Evolutionary conservation across 1,140 invertebrate genomes (phyloP), one percentile per base, ranked within the genome.

Genomic region (Atopsyche davidsoni): DNA sequence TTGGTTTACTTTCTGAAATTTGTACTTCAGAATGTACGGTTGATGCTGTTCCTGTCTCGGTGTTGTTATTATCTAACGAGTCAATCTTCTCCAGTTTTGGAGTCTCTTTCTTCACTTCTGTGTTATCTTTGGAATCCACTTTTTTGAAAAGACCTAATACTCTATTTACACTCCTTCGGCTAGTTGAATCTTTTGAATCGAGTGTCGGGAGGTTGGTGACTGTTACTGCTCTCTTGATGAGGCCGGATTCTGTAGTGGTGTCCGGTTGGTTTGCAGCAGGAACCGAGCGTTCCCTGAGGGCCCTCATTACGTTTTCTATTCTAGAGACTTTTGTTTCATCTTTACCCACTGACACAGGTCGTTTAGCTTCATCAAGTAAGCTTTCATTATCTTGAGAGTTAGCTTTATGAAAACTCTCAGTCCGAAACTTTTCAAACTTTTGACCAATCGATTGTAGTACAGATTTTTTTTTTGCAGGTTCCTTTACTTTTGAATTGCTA

Each of bases 81-180:
- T 49, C 23, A 2, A 18, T 14, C 4, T 24, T 32, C 17, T 1
- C 10, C 13, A 23, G 17, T 23, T 46, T 43, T 43, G 19, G 3
- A 18, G 4, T 17, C 4, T 51, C 41, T 4, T 22, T 13, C 10
- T 45, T 44, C 55, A 44, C 53, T 60, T 3, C 72, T 67, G 24
- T 75, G 72, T 61, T 58, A 14, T 58, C 56, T 42, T 58, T 58
- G 19, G 48, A 38, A 38, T 82, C 83, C 58, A 79, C 77, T 59
- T 81, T 86, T 48, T 80, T 83, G 55, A 89, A 84, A 1, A 88
- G 63, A 2, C 83, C 83, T 14, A 88, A 65, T 44, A 88, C 82
- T 55, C 79, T 66, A 67, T 83, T 64, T 60, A 85, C 62, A 66
- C 80, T 68, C 58, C 78, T 74, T 75, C 79, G 72, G 73, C 78